Evolutionary conservation across 2,113 vertebrate genomes (phyloP).

Genomic region (Phocoena sinus): DNA sequence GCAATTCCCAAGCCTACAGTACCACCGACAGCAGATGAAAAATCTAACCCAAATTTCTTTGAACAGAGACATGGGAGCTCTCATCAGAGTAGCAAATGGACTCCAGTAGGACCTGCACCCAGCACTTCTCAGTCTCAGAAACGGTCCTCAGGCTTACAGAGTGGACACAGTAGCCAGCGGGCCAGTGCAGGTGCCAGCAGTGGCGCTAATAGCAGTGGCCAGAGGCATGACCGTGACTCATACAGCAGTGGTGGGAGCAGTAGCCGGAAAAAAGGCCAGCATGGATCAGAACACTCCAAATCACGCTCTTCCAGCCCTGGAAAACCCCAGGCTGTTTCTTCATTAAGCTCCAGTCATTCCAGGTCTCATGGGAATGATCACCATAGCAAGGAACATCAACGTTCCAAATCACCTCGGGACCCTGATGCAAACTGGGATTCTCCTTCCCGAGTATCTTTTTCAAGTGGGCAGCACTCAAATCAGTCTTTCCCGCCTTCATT

Average conservation of each 20-base stretch:
- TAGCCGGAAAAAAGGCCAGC: constrained; percentile 92
- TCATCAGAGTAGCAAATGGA: constrained; percentile 96
- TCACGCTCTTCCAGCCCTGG: constrained; percentile 90
- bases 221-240: constrained; percentile 90
- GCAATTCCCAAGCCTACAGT: constrained; percentile 87
- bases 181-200: constrained; percentile 72
- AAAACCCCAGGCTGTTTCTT: constrained; percentile 86
- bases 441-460: constrained; percentile 92
- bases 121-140: constrained; percentile 92
- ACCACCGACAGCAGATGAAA: constrained; percentile 92
- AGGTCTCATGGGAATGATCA: constrained; percentile 89
- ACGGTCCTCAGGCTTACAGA: constrained; percentile 85
- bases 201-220: constrained; percentile 80
- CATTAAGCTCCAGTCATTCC: constrained; percentile 88
- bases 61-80: constrained; percentile 90
- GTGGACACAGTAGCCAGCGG: constrained; percentile 84
- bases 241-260: constrained; percentile 79
- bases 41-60: constrained; percentile 88
- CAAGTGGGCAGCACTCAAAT: constrained; percentile 91
- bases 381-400: constrained; percentile 94
- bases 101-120: constrained; percentile 92
- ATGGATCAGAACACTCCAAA: constrained; percentile 94
- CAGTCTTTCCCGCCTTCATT: constrained; percentile 96
- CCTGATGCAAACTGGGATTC: constrained; percentile 96
- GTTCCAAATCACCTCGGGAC: constrained; percentile 95